Evolutionary conservation across 2,888 invertebrate genomes (phyloP).

Genomic region (Gisinianus flammeolus): DNA sequence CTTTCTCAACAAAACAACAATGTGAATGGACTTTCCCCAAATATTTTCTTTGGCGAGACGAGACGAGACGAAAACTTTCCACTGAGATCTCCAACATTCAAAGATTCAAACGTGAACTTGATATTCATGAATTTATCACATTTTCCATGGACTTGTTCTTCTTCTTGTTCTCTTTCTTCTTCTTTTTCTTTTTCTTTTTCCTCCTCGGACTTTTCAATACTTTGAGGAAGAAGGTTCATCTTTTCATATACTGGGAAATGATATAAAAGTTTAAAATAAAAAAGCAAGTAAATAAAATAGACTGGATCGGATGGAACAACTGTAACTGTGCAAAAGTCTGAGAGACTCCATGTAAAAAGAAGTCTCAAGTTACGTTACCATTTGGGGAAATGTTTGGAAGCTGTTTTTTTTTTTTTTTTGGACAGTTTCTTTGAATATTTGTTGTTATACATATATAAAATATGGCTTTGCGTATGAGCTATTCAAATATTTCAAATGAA

Average conservation of each 20-base stretch:
- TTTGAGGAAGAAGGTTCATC: background rate
- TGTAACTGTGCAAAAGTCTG: no score
- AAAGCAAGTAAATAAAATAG: background rate
- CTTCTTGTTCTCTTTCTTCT: background rate
- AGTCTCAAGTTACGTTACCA: no score
- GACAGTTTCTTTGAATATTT: background rate
- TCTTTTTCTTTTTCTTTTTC: background rate
- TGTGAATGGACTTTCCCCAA: no score
- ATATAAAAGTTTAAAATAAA: background rate
- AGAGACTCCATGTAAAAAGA: background rate
- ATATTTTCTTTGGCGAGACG: no score
- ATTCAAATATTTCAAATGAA: no score
- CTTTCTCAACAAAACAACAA: no score
- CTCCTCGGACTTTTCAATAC: background rate
- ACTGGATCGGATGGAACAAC: no score
- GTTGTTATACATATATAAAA: background rate
- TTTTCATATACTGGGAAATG: background rate
- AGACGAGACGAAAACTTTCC: background rate
- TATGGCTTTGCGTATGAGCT: background rate
- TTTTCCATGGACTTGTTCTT: background rate
- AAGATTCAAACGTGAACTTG: background rate
- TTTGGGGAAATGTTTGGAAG: background rate
- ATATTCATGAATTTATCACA: slow-evolving; percentile 32
- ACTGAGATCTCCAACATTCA: background rate
- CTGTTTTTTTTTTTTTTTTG: background rate